phyloP scores from a whole-genome alignment of 2,797 vertebrate genomes.

The Sebastes goodei region DNA sequence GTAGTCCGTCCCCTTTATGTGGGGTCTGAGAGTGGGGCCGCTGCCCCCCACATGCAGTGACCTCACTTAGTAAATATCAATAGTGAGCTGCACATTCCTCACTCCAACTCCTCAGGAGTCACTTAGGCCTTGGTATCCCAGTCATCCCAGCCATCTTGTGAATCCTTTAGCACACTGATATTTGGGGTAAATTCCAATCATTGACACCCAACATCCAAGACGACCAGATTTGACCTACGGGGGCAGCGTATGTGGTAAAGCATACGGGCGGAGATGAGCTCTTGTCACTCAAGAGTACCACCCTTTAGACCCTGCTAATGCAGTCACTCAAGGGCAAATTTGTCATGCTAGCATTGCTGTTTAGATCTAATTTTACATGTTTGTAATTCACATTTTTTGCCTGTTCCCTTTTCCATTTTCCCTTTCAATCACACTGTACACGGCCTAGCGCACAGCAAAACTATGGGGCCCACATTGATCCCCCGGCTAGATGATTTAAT shows the following conservation, averaged over 20 bases:
- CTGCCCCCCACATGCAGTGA: conserved; percentile 68
- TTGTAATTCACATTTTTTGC: conserved; percentile 31
- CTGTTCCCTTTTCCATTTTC: conserved; percentile 5
- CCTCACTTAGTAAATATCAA: conserved; percentile 76
- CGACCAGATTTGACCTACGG: conserved; percentile 75
- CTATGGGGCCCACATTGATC: conserved; percentile 65
- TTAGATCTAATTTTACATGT: conserved; percentile 15
- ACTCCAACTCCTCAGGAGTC: conserved; percentile 61
- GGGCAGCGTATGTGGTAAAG: conserved; percentile 59
- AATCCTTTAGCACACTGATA: conserved; percentile 66
- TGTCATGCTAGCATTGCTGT: conserved; percentile 18
- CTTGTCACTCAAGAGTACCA: conserved; percentile 68
- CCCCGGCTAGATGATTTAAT: conserved; percentile 64
- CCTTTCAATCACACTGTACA: conserved; percentile 22
- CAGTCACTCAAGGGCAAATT: conserved; percentile 35
- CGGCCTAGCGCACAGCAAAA: conserved; percentile 26
- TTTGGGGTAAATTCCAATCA: conserved; percentile 77
- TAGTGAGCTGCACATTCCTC: conserved; percentile 75
- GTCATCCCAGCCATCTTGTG: conserved; percentile 69
- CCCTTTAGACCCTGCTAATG: conserved; percentile 28
- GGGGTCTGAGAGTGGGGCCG: conserved; percentile 51
- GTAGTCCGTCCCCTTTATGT: conserved; percentile 51
- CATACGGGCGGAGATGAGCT: conserved; percentile 54
- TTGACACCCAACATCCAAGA: conserved; percentile 67
- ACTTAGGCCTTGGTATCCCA: conserved; percentile 73